phyloP scores from a whole-genome alignment of 2,888 invertebrate genomes.

The Melanostoma mellinum region DNA sequence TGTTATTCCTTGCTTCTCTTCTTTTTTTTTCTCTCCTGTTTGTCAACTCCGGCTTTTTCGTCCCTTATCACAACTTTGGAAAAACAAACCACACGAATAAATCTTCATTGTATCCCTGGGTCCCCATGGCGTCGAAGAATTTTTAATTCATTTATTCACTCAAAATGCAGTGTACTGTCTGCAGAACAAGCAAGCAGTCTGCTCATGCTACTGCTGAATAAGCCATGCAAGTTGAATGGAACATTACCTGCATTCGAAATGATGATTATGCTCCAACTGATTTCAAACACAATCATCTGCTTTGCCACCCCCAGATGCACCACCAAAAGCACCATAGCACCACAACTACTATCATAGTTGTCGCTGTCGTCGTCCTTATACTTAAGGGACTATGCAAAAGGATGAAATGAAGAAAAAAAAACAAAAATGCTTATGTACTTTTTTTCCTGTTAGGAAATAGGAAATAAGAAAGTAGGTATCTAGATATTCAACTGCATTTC shows the following conservation, averaged over 20 bases:
- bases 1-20: not conserved
- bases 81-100: slow-evolving; percentile 70
- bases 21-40: not conserved
- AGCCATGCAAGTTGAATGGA: slow-evolving; percentile 72
- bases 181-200: slow-evolving; percentile 53
- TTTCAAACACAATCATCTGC: slow-evolving; percentile 70
- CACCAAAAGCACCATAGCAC: not conserved
- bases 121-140: slow-evolving; percentile 56
- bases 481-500: slow-evolving; percentile 65
- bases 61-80: slow-evolving; percentile 35
- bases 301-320: slow-evolving; percentile 56
- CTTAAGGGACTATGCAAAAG: slow-evolving; percentile 59
- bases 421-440: slow-evolving; percentile 1
- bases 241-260: slow-evolving; percentile 73
- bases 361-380: slow-evolving; percentile 37
- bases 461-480: slow-evolving; percentile 17
- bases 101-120: slow-evolving; percentile 60
- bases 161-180: slow-evolving; percentile 66
- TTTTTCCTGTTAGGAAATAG: not conserved
- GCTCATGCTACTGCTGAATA: slow-evolving; percentile 55
- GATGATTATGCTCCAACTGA: slow-evolving; percentile 72
- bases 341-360: not conserved
- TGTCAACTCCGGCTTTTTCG: slow-evolving; percentile 16
- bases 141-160: slow-evolving; percentile 73
- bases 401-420: slow-evolving; percentile 28